A percentile compares a stretch with the other conserved stretches of the same genome.
phyloP scores from a whole-genome alignment of 2,113 vertebrate species.

The Heliornis fulica region DNA sequence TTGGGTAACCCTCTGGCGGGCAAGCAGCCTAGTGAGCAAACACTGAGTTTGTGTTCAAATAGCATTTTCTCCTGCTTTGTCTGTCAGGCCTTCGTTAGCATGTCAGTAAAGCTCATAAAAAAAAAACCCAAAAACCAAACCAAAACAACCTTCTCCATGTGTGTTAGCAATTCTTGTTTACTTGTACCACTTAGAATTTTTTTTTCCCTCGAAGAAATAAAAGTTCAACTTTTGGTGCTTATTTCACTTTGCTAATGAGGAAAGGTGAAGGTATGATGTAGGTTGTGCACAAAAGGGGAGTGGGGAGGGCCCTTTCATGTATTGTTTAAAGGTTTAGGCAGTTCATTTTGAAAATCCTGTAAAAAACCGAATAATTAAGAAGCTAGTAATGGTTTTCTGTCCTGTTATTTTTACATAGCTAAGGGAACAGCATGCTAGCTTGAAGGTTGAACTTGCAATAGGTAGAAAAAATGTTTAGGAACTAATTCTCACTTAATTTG shows the following conservation, averaged over 20 bases:
- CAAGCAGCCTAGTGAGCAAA: constrained; percentile 47
- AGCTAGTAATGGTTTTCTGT: not conserved
- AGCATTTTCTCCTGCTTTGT: constrained; percentile 40
- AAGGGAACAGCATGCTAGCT: not conserved
- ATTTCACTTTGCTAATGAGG: constrained; percentile 40
- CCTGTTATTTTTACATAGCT: not conserved
- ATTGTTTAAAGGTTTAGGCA: constrained; percentile 25
- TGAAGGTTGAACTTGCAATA: not conserved
- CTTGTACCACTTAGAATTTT: not conserved
- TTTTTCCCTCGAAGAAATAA: not conserved
- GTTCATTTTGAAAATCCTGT: constrained; percentile 35
- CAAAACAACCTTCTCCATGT: too few relatives aligned
- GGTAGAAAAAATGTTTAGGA: not conserved
- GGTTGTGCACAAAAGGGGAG: not conserved
- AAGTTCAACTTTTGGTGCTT: not conserved
- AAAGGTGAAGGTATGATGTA: constrained; percentile 3
- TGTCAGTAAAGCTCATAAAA: constrained; percentile 41
- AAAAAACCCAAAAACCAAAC: constrained; percentile 33
- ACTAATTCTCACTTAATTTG: not conserved
- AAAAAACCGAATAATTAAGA: constrained; percentile 25
- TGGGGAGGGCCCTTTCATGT: not conserved
- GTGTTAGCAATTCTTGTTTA: not conserved
- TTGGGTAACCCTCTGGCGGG: constrained; percentile 36
- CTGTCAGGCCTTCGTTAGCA: constrained; percentile 36
- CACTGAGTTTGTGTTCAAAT: constrained; percentile 61